These are phyloP conservation scores for Cyanoramphus novaezelandiae DNA, from an alignment of 2,113 vertebrate genomes.

Conservation along the genomic window DNA sequence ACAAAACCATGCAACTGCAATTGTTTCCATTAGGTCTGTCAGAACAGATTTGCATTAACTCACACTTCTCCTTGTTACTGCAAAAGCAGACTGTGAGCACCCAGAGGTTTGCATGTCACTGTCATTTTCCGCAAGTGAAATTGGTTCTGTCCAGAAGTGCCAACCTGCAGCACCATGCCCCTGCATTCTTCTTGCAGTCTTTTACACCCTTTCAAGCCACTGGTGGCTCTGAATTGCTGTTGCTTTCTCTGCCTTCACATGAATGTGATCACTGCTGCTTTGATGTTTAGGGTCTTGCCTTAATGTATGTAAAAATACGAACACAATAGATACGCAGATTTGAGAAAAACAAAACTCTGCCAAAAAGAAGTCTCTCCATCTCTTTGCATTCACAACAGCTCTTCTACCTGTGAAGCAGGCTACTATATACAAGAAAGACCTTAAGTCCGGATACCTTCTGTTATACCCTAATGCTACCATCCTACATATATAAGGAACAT, in stretches of 20 bases:
- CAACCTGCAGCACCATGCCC: neutral
- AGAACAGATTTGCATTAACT: neutral
- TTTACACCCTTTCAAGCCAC: neutral
- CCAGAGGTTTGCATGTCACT: neutral
- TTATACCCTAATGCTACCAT: accelerated
- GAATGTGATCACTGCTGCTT: neutral
- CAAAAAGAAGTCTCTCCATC: neutral
- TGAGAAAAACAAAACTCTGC: neutral
- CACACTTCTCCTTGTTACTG: neutral
- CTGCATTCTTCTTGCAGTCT: neutral
- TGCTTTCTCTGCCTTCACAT: neutral
- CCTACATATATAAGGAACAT: neutral
- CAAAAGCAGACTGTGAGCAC: neutral
- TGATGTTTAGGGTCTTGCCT: neutral
- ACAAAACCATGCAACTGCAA: neutral
- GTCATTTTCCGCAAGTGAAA: neutral
- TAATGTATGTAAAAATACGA: neutral
- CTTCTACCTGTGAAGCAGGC: neutral
- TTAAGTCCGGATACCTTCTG: neutral
- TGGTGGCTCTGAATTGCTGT: neutral
- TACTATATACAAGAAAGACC: neutral
- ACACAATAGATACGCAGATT: neutral
- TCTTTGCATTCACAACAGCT: neutral
- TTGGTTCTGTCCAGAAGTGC: neutral
- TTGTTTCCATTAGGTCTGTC: neutral